Percentiles rank a stretch among this genome's conserved stretches.
These are phyloP conservation scores for Hetaerina titia DNA, from an alignment of 2,888 invertebrate genomes.

Conservation along the genomic window DNA sequence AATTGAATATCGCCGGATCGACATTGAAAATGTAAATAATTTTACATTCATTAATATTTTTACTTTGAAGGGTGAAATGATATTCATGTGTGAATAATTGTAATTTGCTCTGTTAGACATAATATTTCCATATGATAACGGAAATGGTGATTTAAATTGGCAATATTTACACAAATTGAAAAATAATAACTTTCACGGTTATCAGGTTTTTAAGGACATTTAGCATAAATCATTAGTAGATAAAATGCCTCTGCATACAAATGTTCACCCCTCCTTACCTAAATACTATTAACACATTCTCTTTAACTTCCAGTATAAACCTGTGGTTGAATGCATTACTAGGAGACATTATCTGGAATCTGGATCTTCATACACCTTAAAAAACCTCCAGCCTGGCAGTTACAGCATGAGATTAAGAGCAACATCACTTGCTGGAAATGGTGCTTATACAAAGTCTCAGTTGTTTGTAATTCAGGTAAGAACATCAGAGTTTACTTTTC, in stretches of 20 bases:
- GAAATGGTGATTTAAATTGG: too few relatives aligned
- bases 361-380: constrained; percentile 79
- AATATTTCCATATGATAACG: too few relatives aligned
- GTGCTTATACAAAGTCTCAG: constrained; percentile 80
- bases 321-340: constrained; percentile 84
- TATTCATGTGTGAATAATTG: not conserved
- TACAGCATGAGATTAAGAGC: constrained; percentile 89
- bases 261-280: not conserved
- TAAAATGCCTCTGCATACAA: not conserved
- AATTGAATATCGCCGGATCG: constrained; percentile 86
- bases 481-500: too few relatives aligned
- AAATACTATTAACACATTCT: constrained; percentile 69
- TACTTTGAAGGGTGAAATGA: not conserved
- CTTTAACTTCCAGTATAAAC: constrained; percentile 78
- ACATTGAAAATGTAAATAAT: constrained; percentile 82
- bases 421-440: constrained; percentile 87
- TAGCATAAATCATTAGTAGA: not conserved
- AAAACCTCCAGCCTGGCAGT: constrained; percentile 85
- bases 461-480: constrained; percentile 83
- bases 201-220: not conserved
- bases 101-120: too few relatives aligned
- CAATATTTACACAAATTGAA: not conserved
- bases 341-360: constrained; percentile 80
- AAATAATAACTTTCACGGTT: not conserved
- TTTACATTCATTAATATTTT: not conserved